A percentile compares a stretch with the other conserved stretches of the same genome.
These are phyloP conservation scores for Acrossocheilus wenchowensis DNA, from an alignment of 2,797 vertebrate species.

Conservation along the genomic window DNA sequence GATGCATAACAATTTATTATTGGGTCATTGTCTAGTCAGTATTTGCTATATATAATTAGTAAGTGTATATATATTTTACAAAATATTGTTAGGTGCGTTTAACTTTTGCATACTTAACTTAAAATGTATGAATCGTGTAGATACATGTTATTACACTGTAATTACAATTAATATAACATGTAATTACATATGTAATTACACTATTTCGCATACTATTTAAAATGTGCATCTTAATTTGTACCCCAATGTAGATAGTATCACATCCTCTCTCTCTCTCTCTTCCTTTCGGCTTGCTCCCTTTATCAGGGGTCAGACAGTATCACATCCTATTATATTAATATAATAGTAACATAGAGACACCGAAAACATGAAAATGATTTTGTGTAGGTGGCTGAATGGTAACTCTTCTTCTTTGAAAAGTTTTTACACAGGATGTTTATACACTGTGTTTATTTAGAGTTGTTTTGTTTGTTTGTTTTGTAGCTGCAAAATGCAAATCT, in stretches of 20 bases:
- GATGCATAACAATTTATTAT: background rate
- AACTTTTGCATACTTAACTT: background rate
- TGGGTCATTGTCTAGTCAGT: background rate
- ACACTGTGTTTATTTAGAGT: background rate
- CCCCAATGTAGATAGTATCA: background rate
- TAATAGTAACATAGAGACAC: no score
- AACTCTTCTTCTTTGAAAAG: background rate
- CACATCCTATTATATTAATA: background rate
- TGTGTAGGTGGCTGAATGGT: background rate
- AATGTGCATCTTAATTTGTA: background rate
- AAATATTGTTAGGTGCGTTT: background rate
- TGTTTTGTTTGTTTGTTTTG: no score
- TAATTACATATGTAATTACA: background rate
- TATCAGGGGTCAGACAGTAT: background rate
- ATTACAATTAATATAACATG: background rate
- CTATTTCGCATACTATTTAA: no score
- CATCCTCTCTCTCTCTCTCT: no score
- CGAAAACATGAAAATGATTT: background rate
- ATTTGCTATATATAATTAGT: background rate
- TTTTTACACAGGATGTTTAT: background rate
- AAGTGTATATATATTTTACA: background rate
- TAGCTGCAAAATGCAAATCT: background rate
- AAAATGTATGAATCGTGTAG: background rate
- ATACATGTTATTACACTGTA: background rate
- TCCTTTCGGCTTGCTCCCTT: no score